These are phyloP conservation scores for Python bivittatus DNA, from an alignment of 2,113 vertebrate species.

Conservation along the genomic window DNA sequence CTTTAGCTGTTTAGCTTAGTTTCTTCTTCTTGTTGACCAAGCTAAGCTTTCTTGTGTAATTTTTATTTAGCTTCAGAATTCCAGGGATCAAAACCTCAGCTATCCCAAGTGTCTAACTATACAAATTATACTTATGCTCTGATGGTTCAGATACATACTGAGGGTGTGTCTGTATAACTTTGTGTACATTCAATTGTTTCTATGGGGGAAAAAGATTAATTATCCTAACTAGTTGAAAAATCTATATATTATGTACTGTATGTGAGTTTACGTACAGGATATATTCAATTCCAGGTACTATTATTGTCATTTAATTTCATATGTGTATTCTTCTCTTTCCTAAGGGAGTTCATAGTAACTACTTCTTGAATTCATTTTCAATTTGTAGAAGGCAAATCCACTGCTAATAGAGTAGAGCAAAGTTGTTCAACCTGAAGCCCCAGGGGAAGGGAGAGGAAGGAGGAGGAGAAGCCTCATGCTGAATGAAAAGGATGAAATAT, in stretches of 20 bases:
- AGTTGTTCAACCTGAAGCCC: not conserved
- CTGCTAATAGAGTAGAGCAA: not conserved
- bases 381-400: not conserved
- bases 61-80: constrained; percentile 11
- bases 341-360: not conserved
- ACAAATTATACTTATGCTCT: not conserved
- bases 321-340: not conserved
- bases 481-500: not conserved
- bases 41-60: not conserved
- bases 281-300: not conserved
- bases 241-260: not conserved
- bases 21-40: not conserved
- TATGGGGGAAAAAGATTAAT: not conserved
- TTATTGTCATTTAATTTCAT: constrained; percentile 1
- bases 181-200: not conserved
- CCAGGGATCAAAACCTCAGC: not conserved
- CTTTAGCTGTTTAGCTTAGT: not conserved
- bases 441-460: not conserved
- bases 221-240: not conserved
- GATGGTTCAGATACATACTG: not conserved
- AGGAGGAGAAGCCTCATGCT: not conserved
- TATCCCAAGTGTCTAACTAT: not conserved
- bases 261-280: not conserved
- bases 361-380: not conserved
- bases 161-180: not conserved